Evolutionary conservation across 2,113 vertebrate species (phyloP).

Genomic region (Chinchilla lanigera): DNA sequence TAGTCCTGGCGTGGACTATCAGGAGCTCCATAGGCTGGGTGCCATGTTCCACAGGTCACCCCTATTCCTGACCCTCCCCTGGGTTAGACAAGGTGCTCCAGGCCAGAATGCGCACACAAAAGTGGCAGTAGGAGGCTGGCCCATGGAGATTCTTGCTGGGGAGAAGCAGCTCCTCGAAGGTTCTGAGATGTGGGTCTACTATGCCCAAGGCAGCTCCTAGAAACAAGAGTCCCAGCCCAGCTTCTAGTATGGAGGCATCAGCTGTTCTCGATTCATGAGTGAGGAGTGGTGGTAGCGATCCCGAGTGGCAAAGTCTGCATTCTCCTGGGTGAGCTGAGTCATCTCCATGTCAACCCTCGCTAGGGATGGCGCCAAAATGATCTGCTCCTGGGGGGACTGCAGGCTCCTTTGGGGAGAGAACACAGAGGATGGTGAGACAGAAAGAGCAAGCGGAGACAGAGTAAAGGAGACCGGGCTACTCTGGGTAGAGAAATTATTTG

Average conservation of each 20-base stretch:
- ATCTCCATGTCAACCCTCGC: constrained; percentile 92
- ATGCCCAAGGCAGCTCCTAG: neutral
- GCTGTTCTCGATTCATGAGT: constrained; percentile 86
- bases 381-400: constrained; percentile 87
- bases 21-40: neutral
- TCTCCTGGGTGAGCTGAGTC: constrained; percentile 96
- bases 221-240: neutral
- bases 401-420: constrained; percentile 85
- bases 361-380: constrained; percentile 93
- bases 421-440: constrained; percentile 21
- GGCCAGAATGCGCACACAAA: neutral
- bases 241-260: constrained; percentile 83
- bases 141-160: neutral
- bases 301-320: constrained; percentile 94
- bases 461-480: neutral
- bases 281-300: constrained; percentile 95
- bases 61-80: neutral
- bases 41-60: neutral
- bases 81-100: neutral
- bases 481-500: neutral
- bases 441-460: neutral
- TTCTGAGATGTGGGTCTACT: neutral
- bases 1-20: too few species aligned
- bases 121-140: neutral
- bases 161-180: neutral